Evolutionary conservation across 2,888 invertebrate genomes (phyloP).

Genomic region (Strigamia transsilvanica): DNA sequence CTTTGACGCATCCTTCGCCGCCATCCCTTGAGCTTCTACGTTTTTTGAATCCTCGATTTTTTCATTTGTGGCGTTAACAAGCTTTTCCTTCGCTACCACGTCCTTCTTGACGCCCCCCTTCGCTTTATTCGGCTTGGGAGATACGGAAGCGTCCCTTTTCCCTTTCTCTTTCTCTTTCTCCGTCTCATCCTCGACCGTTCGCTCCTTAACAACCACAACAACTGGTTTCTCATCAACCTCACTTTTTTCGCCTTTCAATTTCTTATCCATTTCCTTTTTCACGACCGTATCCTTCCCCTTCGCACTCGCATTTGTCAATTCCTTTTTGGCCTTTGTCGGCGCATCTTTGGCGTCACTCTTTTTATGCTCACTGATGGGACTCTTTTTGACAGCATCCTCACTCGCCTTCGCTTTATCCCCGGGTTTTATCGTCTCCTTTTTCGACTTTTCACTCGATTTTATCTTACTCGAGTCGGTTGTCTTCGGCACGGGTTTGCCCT

Average conservation of each 20-base stretch:
- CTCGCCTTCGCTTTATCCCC: neutral
- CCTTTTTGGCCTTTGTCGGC: constrained; percentile 27
- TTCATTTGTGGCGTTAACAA: neutral
- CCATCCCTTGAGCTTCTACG: constrained; percentile 37
- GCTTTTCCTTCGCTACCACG: neutral
- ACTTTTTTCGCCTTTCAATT: neutral
- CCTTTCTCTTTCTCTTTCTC: neutral
- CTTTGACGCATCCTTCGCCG: constrained; percentile 43
- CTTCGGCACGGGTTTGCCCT: constrained; percentile 43
- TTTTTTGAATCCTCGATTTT: constrained; percentile 9
- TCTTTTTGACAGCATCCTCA: constrained; percentile 42
- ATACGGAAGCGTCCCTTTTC: neutral
- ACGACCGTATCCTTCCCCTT: neutral
- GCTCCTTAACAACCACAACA: neutral
- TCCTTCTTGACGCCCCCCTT: neutral
- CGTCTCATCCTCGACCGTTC: neutral
- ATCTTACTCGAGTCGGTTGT: constrained; percentile 50
- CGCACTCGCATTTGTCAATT: neutral
- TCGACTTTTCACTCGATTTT: constrained; percentile 52
- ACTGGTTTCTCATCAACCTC: neutral
- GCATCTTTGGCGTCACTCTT: constrained; percentile 4
- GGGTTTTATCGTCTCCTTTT: constrained; percentile 18
- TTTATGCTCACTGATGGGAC: constrained; percentile 10
- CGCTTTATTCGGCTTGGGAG: neutral
- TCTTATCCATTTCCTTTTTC: neutral